These are phyloP conservation scores for Synaphobranchus kaupii DNA, from an alignment of 2,797 vertebrate species.

Conservation along the genomic window DNA sequence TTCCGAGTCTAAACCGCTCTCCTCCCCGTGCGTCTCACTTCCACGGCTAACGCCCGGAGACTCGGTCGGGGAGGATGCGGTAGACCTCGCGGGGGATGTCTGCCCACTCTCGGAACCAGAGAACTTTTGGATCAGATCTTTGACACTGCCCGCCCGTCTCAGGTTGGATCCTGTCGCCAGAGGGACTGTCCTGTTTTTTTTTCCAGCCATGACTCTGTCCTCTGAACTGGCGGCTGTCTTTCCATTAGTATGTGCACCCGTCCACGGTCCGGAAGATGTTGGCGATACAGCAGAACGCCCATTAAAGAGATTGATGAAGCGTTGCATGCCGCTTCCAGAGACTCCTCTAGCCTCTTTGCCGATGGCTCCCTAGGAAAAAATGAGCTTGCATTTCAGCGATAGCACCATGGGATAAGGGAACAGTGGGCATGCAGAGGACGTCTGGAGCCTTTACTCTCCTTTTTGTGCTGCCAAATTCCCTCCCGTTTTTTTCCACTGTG, in stretches of 20 bases:
- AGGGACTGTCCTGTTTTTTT: slow-evolving; percentile 34
- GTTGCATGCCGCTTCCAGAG: slow-evolving; percentile 28
- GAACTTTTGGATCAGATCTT: slow-evolving; percentile 68
- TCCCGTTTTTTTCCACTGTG: not conserved
- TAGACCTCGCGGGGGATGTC: not conserved
- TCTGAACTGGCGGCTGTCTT: not conserved
- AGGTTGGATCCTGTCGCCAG: slow-evolving; percentile 43
- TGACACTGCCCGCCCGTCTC: slow-evolving; percentile 57
- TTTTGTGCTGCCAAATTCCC: slow-evolving; percentile 19
- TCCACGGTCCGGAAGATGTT: not conserved
- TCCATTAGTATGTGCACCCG: not conserved
- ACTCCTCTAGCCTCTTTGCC: slow-evolving; percentile 22
- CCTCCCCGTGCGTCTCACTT: not conserved
- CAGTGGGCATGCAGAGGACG: not conserved
- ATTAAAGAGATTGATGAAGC: slow-evolving; percentile 14
- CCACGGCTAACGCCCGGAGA: not conserved
- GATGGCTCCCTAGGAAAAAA: slow-evolving; percentile 50
- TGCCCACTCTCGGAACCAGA: slow-evolving; percentile 42
- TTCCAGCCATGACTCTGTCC: not conserved
- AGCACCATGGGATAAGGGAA: not conserved
- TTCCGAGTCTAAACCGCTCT: not conserved
- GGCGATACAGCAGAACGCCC: not conserved
- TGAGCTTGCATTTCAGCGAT: slow-evolving; percentile 45
- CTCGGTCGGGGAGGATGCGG: not conserved
- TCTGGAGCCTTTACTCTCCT: slow-evolving; percentile 15